Evolutionary conservation across 2,113 vertebrate genomes (phyloP).

Genomic region (Mastomys natalensis): DNA sequence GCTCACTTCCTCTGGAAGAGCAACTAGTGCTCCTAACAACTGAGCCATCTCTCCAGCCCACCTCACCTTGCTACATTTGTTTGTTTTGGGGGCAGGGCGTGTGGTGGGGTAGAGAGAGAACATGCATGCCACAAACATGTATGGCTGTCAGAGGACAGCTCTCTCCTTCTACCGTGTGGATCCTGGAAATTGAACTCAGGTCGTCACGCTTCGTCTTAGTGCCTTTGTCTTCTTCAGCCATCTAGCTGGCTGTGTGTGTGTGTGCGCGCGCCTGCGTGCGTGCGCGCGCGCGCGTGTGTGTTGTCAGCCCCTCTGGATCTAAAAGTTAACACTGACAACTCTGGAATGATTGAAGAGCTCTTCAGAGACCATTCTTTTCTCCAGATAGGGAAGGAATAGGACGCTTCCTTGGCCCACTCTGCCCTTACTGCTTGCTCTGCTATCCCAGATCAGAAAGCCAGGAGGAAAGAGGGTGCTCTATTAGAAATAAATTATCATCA

Average conservation of each 20-base stretch:
- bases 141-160: not conserved
- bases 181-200: not conserved
- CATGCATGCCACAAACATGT: not conserved
- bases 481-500: not conserved
- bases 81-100: not conserved
- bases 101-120: not conserved
- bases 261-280: too few relatives aligned
- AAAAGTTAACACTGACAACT: not conserved
- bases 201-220: not conserved
- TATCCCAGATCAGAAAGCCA: conserved; percentile 17
- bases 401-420: not conserved
- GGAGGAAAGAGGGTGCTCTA: not conserved
- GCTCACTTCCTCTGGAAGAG: not conserved
- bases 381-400: not conserved
- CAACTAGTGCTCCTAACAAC: not conserved
- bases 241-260: not conserved
- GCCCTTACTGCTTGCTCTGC: not conserved
- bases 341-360: conserved; percentile 3
- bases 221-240: not conserved
- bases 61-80: not conserved
- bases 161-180: not conserved
- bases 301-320: not conserved
- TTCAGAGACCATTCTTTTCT: conserved; percentile 30
- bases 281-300: too few relatives aligned
- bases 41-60: not conserved